Evolutionary conservation across 2,888 invertebrate genomes (phyloP), one percentile per base, ranked within the genome.

Genomic region (Pyrocoelia pectoralis): DNA sequence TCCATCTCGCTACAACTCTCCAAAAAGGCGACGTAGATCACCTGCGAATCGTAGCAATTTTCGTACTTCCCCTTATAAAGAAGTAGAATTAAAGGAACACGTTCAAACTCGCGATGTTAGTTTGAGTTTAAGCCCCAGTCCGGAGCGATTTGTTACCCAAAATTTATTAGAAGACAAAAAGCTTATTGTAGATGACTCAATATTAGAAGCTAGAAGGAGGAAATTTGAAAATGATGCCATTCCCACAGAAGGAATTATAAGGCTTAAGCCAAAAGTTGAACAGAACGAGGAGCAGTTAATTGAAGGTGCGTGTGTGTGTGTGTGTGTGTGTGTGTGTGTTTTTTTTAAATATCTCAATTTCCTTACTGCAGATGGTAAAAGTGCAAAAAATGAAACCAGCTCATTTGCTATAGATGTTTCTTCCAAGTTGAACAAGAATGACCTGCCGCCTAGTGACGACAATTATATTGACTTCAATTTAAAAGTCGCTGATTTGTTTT

Each of bases 161-260:
- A 65, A 15, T 69, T 70, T n/a, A n/a, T n/a, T 24, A 6, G 24
- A 41, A 17, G 58, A 52, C n/a, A 24, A 59, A 17, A 43, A 52
- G 13, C 61, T 64, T 4, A 61, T 70, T 50, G 53, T 57, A 6
- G 14, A 74, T 43, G 83, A 85, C 74, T 83, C 84, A 0, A 73
- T 85, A 24, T 73, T 86, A 49, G 85, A 84, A 67, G 85, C 86
- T 0, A 76, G 86, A 14, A 80, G 81, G 61, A 78, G 77, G 40
- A 86, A 86, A 70, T 86, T 86, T 73, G 84, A 86, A 73, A 81
- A 80, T 18, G 82, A 81, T 61, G 81, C 84, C 24, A 81, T 81
- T 66, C 78, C 80, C 12, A 75, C 80, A 33, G 81, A 81, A 68
- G 84, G 83, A 1, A 83, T 85, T 65, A 85, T 85, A 52, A 79